Percentiles rank a stretch among this genome's conserved stretches.
Evolutionary conservation across 1,140 invertebrate species (phyloP).

Genomic region (Dendrolimus kikuchii): DNA sequence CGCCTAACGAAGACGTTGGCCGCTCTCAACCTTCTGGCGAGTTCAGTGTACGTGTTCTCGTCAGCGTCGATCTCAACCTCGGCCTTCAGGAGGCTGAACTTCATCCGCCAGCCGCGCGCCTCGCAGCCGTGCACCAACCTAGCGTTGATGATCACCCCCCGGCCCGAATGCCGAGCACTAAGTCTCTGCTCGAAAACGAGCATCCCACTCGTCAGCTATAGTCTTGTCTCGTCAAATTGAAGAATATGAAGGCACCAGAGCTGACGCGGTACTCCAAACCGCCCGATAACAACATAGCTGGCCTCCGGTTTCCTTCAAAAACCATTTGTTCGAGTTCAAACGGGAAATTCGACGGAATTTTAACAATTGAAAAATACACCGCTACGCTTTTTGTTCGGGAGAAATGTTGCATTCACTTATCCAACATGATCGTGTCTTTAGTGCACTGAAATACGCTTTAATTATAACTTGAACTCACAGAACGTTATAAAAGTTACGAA

Average conservation of each 20-base stretch:
- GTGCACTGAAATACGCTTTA: no score
- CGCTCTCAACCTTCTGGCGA: conserved; percentile 43
- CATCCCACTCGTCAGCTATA: conserved; percentile 68
- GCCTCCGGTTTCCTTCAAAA: conserved; percentile 39
- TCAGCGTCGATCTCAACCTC: conserved; percentile 61
- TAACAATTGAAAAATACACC: conserved; percentile 8
- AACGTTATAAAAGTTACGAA: no score
- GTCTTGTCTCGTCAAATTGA: conserved; percentile 62
- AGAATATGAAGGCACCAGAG: conserved; percentile 59
- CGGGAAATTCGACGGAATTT: neutral
- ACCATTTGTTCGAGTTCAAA: conserved; percentile 44
- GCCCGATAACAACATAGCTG: conserved; percentile 57
- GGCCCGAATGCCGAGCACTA: conserved; percentile 46
- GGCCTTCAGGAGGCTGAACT: conserved; percentile 51
- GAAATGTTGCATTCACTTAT: conserved; percentile 46
- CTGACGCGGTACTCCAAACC: conserved; percentile 37
- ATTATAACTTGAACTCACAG: no score
- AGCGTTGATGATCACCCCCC: conserved; percentile 48
- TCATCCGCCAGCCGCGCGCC: conserved; percentile 59
- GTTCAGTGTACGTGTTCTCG: conserved; percentile 46
- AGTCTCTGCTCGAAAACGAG: conserved; percentile 66
- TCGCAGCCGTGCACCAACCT: conserved; percentile 52
- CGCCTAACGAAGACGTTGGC: conserved; percentile 53
- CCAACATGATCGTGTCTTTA: conserved; percentile 39
- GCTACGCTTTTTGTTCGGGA: conserved; percentile 18